Percentiles rank a stretch among this genome's conserved stretches.
phyloP scores from a whole-genome alignment of 2,888 invertebrate species.

The Strigamia maritima region DNA sequence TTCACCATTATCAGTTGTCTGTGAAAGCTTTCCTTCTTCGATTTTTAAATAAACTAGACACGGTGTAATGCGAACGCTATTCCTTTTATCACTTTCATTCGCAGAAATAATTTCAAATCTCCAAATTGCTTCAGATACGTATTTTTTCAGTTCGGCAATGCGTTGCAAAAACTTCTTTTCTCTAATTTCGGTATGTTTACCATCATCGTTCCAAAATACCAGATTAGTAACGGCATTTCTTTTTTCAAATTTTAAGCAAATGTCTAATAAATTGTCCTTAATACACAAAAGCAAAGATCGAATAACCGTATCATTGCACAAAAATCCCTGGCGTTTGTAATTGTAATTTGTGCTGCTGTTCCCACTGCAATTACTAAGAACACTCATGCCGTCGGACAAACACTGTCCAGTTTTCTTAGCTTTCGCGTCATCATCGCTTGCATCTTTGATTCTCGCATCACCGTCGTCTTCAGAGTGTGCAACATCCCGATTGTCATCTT shows the following conservation, averaged over 20 bases:
- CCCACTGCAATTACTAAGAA: not conserved
- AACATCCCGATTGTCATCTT: not conserved
- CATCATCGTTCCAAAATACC: not conserved
- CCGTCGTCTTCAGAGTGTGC: not conserved
- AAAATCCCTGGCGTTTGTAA: not conserved
- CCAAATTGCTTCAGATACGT: slow-evolving; percentile 1
- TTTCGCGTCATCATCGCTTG: not conserved
- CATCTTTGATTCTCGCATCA: not conserved
- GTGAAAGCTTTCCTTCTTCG: not conserved
- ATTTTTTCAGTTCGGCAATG: not conserved
- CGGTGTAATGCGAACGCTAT: not conserved
- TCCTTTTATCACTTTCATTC: not conserved
- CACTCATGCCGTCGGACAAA: not conserved
- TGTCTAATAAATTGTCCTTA: slow-evolving; percentile 17
- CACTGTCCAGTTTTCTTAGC: not conserved
- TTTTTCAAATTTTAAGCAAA: not conserved
- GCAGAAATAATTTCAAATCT: not conserved
- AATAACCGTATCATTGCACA: not conserved
- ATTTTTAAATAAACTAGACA: slow-evolving; percentile 5
- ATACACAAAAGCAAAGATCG: not conserved
- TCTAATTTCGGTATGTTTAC: not conserved
- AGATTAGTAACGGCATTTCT: not conserved
- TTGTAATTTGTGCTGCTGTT: not conserved
- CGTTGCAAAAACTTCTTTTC: not conserved
- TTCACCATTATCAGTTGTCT: not conserved